Evolutionary conservation across 2,113 vertebrate genomes (phyloP).

Genomic region (Myotis davidii): DNA sequence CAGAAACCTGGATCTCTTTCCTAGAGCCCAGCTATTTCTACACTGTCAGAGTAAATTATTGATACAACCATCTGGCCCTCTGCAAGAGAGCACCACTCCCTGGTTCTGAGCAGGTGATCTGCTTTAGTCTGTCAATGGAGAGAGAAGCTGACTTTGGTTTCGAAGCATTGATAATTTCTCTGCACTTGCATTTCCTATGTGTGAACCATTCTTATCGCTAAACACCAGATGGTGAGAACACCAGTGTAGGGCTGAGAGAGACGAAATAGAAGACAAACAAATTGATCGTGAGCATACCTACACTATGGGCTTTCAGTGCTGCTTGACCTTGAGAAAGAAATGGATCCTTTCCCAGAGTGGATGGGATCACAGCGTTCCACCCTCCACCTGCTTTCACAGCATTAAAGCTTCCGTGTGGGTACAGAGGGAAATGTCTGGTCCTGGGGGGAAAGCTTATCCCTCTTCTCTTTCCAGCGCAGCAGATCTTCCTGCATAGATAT

Average conservation of each 20-base stretch:
- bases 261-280: conserved; percentile 41
- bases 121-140: conserved; percentile 54
- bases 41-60: conserved; percentile 71
- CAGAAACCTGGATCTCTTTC: conserved; percentile 51
- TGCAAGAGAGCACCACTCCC: conserved; percentile 35
- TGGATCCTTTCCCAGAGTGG: neutral
- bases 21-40: conserved; percentile 58
- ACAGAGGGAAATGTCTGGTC: neutral
- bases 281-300: neutral
- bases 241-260: neutral
- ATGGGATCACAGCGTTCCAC: neutral
- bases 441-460: neutral
- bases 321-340: neutral
- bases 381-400: neutral
- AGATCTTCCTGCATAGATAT: neutral
- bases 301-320: neutral
- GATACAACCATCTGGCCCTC: conserved; percentile 67
- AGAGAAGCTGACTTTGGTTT: conserved; percentile 48
- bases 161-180: conserved; percentile 55
- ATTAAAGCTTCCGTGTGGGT: neutral
- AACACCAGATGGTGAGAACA: neutral
- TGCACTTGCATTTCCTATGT: conserved; percentile 14
- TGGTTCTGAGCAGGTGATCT: conserved; percentile 44
- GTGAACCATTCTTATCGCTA: conserved; percentile 45
- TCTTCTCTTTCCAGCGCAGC: neutral